Base-by-base conservation (phyloP, 2,888 invertebrate species). In the Cataglyphis altisquamis region DNA sequence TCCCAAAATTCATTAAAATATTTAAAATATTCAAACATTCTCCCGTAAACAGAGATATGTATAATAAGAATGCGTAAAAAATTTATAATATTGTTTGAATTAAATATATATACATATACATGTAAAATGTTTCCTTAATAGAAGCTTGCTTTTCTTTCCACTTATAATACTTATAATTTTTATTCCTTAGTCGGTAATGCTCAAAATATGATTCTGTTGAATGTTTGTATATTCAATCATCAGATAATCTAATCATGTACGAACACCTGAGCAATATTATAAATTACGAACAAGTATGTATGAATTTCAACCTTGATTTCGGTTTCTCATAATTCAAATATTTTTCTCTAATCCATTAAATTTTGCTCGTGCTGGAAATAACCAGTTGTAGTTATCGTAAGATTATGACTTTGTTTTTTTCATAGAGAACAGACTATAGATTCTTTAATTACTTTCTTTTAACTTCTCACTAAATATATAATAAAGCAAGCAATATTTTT, bases 241-340 rank as follows among this genome's bases (percentile, higher is more conserved):
- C 36, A 48, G 32, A 64, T 52, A 64, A 3, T 18, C 10, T 9
- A 70, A 32, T 68, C 12, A 32, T 36, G 15, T 63, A 39, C 29
- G 21, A 21, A 74, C 21, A 64, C 48, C 74, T 75, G 64, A 75
- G 21, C 18, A 75, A 63, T 36, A 36, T 48, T 48, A 64, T 29
- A 62, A 41, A 15, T 75, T 36, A 48, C 48, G 48, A n/a, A 62
- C 29, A 45, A n/a, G 4, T 18, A 36, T n/a, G 36, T n/a, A 48
- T 63, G 32, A 48, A 75, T 36, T 64, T 75, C 21, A 48, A 36
- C 2, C 32, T n/a, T 0, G 2, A 21, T 2, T 2, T 10, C 15
- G 9, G 0, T 72, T 39, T 66, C 6, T 75, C 21, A 36, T 18
- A 36, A 48, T 64, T 66, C 12, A 36, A 32, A 36, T 21, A 74